Evolutionary conservation across 2,113 vertebrate genomes (phyloP).

Genomic region (Amblyopsis rosae): DNA sequence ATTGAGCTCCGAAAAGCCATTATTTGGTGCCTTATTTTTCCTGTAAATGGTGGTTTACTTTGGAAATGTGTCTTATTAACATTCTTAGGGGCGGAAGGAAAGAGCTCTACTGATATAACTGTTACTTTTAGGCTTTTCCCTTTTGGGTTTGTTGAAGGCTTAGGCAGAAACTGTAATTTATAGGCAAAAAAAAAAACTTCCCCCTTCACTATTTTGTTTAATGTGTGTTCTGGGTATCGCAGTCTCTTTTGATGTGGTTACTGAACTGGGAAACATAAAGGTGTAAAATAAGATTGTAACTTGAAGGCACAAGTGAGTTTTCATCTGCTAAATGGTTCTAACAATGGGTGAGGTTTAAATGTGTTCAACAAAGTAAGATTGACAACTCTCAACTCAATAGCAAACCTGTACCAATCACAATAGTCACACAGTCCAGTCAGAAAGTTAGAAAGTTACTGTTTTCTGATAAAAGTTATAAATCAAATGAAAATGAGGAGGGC

Average conservation of each 20-base stretch:
- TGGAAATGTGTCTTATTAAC: conserved; percentile 25
- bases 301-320: not conserved
- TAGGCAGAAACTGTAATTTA: not conserved
- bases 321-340: not conserved
- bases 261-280: conserved; percentile 8
- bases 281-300: not conserved
- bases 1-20: conserved; percentile 11
- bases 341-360: not conserved
- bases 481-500: no score
- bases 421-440: not conserved
- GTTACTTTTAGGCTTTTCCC: conserved; percentile 3
- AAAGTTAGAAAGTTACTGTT: not conserved
- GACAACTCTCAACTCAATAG: not conserved
- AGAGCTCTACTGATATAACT: not conserved
- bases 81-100: conserved; percentile 25
- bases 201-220: not conserved
- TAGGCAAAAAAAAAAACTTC: no score
- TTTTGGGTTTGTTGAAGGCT: conserved; percentile 17
- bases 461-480: no score
- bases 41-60: conserved; percentile 24
- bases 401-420: not conserved
- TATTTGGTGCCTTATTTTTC: conserved; percentile 12
- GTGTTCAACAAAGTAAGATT: conserved; percentile 1
- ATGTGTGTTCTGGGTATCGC: not conserved
- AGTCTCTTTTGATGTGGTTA: not conserved